Base-by-base conservation (phyloP, 2,888 invertebrate species). In the Oscheius sp. region DNA sequence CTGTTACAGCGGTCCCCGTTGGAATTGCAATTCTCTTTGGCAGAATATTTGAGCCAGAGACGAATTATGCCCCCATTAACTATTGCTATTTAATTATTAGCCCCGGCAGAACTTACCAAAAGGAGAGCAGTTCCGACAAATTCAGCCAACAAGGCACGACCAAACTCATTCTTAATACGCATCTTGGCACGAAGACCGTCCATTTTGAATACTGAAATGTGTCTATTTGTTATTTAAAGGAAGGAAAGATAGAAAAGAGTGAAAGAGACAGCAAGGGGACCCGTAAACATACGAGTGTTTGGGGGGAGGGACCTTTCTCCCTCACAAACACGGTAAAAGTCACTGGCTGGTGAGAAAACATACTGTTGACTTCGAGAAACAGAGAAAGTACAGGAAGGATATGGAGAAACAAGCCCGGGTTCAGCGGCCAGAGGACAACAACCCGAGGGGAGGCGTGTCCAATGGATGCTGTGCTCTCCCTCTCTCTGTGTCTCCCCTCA, bases 121-220 rank as follows among this genome's bases (percentile, higher is more conserved):
- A 87, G 79, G 56, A 87, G 71, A 66, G 81, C 74, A 52, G 87
- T 87, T 75, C 87, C 87, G 43, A 81, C 73, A 76, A 87, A 86
- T 78, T 87, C 87, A 76, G 84, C 87, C 21, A 87, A 73, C 7
- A 80, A 75, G 27, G 86, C 85, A 29, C 85, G 79, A 2, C 77
- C 80, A n/a, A 87, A 72, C 63, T 86, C 87, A 69, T 83, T 79
- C 58, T 82, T 79, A 53, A 86, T 74, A 58, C 80, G 80, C 46
- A 86, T 66, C 75, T 86, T 86, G 52, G 81, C 73, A 52, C 85
- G 79, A 76, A 82, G 75, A 63, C 74, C 75, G 74, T 80, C 81
- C 76, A 80, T 74, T 53, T 18, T 21, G 13, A 35, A 6, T 9
- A 7, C 56, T 53, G 46, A 71, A 49, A 69, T 43, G n/a, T 35